phyloP scores from a whole-genome alignment of 2,888 invertebrate species.

The Drosophila anomalata region DNA sequence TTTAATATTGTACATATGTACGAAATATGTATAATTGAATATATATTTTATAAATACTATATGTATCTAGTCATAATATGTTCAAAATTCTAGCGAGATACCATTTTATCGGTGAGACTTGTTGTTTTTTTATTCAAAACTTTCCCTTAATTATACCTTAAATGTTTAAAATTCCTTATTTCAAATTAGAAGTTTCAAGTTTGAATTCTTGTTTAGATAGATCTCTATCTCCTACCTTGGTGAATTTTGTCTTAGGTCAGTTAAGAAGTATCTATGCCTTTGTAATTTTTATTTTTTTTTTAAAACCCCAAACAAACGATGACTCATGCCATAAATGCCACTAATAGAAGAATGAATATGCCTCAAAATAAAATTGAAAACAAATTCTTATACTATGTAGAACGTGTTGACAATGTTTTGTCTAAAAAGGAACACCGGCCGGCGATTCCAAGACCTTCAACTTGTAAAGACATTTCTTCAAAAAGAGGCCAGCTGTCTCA shows the following conservation, averaged over 20 bases:
- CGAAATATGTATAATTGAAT: too few relatives aligned
- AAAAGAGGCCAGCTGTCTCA: slow-evolving; percentile 19
- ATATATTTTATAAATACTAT: too few relatives aligned
- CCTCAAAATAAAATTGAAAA: not conserved
- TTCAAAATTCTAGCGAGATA: too few relatives aligned
- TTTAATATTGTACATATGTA: too few relatives aligned
- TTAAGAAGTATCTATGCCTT: slow-evolving; percentile 5
- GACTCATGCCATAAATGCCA: slow-evolving; percentile 5
- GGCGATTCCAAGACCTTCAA: slow-evolving; percentile 28
- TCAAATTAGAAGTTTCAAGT: too few relatives aligned
- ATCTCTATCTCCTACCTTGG: not conserved
- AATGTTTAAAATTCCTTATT: too few relatives aligned
- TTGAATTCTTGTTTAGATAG: not conserved
- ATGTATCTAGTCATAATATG: too few relatives aligned
- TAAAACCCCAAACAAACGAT: not conserved
- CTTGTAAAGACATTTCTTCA: slow-evolving; percentile 35
- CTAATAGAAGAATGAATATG: not conserved
- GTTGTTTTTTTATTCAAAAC: too few relatives aligned
- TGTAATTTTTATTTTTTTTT: not conserved
- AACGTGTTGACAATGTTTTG: slow-evolving; percentile 15
- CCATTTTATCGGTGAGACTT: too few relatives aligned
- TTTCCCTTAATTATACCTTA: too few relatives aligned
- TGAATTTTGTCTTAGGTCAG: slow-evolving; percentile 39
- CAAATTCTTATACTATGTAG: not conserved
- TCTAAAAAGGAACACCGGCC: slow-evolving; percentile 34